Evolutionary conservation across 2,797 vertebrate species (phyloP).

Genomic region (Coracias cyanogaster): DNA sequence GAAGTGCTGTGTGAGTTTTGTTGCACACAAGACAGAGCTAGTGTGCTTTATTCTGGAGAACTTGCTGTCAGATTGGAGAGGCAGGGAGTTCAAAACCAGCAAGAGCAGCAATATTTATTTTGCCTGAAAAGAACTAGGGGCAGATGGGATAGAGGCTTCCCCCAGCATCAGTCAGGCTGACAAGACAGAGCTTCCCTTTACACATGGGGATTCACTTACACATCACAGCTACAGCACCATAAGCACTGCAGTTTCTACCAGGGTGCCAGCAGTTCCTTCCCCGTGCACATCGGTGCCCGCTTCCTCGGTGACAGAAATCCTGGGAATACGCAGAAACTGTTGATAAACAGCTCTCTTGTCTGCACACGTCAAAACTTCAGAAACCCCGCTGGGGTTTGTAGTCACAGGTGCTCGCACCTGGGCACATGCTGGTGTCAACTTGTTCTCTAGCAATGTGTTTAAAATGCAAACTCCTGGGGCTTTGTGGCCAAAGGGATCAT

Average conservation of each 20-base stretch:
- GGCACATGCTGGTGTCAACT: neutral
- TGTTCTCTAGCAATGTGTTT: neutral
- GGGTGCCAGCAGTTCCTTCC: neutral
- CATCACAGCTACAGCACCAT: neutral
- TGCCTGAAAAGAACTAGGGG: neutral
- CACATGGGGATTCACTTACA: neutral
- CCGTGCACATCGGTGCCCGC: rapidly evolving
- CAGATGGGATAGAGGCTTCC: neutral
- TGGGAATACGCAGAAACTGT: neutral
- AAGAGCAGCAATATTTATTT: neutral
- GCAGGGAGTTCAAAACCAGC: neutral
- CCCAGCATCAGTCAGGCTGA: neutral
- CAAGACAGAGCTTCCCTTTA: neutral
- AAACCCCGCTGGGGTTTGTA: neutral
- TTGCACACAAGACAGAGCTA: neutral
- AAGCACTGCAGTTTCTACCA: neutral
- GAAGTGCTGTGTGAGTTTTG: neutral
- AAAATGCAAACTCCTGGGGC: neutral
- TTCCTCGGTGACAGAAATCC: neutral
- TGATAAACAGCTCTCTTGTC: neutral
- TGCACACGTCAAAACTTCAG: neutral
- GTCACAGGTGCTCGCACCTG: rapidly evolving
- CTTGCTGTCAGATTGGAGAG: neutral
- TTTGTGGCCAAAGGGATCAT: neutral
- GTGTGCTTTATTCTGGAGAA: neutral